These are phyloP conservation scores for human DNA, from an alignment of 2,113 vertebrate species.

Conservation along the genomic window GRCh38 chr20:59149001-59149500, in stretches of 20 bases:
- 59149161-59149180: neutral
- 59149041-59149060: neutral
- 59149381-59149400: neutral
- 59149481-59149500: neutral
- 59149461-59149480: fast-evolving
- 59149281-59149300: neutral
- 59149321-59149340: neutral
- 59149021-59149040: fast-evolving
- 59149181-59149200: too few species aligned
- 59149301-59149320: neutral
- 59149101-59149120: neutral
- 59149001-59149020: fast-evolving
- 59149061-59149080: too few species aligned
- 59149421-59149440: fast-evolving
- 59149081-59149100: too few species aligned
- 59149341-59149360: fast-evolving
- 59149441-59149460: neutral
- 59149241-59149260: conserved; percentile 41
- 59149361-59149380: fast-evolving
- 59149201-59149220: fast-evolving
- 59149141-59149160: neutral
- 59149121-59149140: neutral
- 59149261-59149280: neutral
- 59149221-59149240: neutral
- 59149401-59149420: neutral